Conservation (phyloP, 2,888 invertebrate genomes). For the Myopa testacea region DNA sequence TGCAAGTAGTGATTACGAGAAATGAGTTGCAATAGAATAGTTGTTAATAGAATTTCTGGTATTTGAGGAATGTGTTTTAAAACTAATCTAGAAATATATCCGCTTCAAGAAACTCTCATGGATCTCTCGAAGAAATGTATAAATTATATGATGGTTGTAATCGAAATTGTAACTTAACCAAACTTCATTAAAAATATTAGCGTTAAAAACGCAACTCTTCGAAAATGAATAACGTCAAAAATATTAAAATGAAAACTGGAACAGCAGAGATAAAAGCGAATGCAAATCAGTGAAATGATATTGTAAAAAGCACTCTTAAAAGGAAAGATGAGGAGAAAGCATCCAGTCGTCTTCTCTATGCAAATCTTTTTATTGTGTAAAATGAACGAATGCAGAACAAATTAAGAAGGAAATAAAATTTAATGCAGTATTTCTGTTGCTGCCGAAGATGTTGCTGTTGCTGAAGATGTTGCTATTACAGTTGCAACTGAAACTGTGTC, state of each 20-base stretch:
- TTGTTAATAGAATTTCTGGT: too few relatives aligned
- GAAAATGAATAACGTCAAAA: neutral
- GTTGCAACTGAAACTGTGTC: too few relatives aligned
- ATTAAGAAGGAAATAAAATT: slow-evolving; percentile 3
- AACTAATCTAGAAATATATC: too few relatives aligned
- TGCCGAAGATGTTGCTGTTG: too few relatives aligned
- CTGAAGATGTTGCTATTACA: too few relatives aligned
- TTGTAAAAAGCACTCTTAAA: slow-evolving; percentile 23
- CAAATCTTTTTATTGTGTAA: slow-evolving; percentile 11
- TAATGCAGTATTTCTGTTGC: neutral
- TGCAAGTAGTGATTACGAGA: too few relatives aligned
- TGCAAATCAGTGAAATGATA: slow-evolving; percentile 27
- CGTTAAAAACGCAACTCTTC: neutral
- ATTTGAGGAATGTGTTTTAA: too few relatives aligned
- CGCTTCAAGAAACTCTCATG: too few relatives aligned
- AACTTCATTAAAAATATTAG: neutral
- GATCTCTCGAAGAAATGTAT: too few relatives aligned
- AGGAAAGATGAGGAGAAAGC: neutral
- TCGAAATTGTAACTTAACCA: neutral
- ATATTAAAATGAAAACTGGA: neutral
- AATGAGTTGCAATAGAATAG: too few relatives aligned
- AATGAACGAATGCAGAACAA: slow-evolving; percentile 4
- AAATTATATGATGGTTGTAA: neutral
- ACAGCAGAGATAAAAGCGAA: slow-evolving; percentile 5
- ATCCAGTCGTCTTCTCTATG: neutral